Base-by-base conservation (phyloP, 2,113 vertebrate species). In the Hippocampus guttulatus region DNA sequence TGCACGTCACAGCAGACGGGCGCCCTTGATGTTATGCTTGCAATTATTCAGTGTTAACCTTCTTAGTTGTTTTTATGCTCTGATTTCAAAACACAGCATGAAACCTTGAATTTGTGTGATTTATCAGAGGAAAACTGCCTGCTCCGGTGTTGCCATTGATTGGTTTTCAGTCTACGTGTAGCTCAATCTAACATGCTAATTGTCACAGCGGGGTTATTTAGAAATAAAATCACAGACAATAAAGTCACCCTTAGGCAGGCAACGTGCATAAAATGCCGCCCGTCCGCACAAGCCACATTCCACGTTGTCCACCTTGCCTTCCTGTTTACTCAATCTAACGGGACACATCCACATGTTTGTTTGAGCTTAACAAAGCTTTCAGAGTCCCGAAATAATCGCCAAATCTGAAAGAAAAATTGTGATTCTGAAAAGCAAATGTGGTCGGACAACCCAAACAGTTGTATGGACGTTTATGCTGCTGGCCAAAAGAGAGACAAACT, bases 231-330 rank as follows among this genome's bases (percentile, higher is more conserved):
- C 5, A 38, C 33, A 38, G 33, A 6, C 33, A 69, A 33, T 68
- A 70, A 70, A 79, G 74, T 57, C 57, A 21, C 52, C 52, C 18
- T 25, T 67, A n/a, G 76, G 62, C 11, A 55, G 65, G 52, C 69
- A 68, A 33, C 47, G 49, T 2, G 30, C 23, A 54, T 73, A 62
- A 69, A 65, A 75, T 71, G 72, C 5, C 9, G 47, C 41, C 61
- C 1, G 41, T 68, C 75, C 68, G 67, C 49, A n/a, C 8, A 7
- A 51, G 61, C 68, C 67, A 57, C 80, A 87, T 81, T 86, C 81
- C 77, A 55, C 6, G 2, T 45, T 68, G 51, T 45, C 64, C 41
- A 30, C 75, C 43, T 81, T 84, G 81, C 60, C 3, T 78, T 21
- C 47, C 0, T 76, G 41, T 73, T 75, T 70, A 41, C 69, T n/a